Conservation (phyloP, 2,888 invertebrate species). For the Pedicia rivosa region DNA sequence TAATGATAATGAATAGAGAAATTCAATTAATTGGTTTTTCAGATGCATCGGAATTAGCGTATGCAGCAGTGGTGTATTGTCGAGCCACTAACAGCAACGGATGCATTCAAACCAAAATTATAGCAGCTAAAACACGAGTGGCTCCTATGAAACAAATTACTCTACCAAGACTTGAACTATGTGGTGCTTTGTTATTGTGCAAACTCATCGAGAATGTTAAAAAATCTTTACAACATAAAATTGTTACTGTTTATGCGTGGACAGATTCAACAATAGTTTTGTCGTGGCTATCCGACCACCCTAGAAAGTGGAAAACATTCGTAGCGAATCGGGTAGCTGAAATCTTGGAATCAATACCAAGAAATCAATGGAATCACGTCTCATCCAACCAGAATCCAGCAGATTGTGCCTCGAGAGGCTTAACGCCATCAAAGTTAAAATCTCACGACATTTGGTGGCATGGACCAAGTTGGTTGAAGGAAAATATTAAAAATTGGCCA, state of each 20-base stretch:
- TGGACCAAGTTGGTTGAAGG: too few relatives aligned
- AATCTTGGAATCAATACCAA: too few relatives aligned
- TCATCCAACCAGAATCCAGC: too few relatives aligned
- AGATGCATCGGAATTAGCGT: conserved; percentile 14
- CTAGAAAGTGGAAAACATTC: background rate
- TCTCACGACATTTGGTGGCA: too few relatives aligned
- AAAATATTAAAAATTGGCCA: too few relatives aligned
- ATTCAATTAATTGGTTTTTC: conserved; percentile 11
- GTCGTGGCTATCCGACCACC: background rate
- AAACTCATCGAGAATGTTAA: background rate
- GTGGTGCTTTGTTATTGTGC: conserved; percentile 2
- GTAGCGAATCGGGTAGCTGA: background rate
- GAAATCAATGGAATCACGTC: too few relatives aligned
- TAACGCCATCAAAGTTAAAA: too few relatives aligned
- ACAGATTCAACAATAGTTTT: conserved; percentile 2
- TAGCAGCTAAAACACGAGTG: conserved; percentile 5
- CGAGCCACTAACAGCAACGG: conserved; percentile 4
- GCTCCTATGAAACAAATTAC: conserved; percentile 11
- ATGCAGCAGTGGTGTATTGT: conserved; percentile 13
- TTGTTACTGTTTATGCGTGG: background rate
- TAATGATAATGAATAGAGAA: background rate
- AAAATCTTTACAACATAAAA: background rate
- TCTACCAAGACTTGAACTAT: conserved; percentile 14
- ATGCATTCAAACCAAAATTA: background rate
- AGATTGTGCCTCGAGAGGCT: too few relatives aligned